Evolutionary conservation across 2,113 vertebrate species (phyloP).

Genomic region (cattle (Bos taurus)): ARS-UCD2.0 NC_037335.1:85315001-85315500

Average conservation of each 20-base stretch:
- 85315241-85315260: not conserved
- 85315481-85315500: not conserved
- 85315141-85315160: slow-evolving; percentile 9
- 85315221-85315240: not conserved
- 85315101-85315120: not conserved
- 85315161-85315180: not conserved
- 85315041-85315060: not conserved
- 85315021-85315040: not conserved
- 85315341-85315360: not conserved
- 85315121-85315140: not conserved
- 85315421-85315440: not conserved
- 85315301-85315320: not conserved
- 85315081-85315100: not conserved
- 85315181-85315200: slow-evolving; percentile 2
- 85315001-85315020: not conserved
- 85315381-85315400: not conserved
- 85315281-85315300: not conserved
- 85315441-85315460: not conserved
- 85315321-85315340: not conserved
- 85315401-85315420: not conserved
- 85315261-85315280: not conserved
- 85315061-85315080: not conserved
- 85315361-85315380: not conserved
- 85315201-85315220: not conserved
- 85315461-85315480: not conserved